Base-by-base conservation (phyloP, 2,888 invertebrate genomes). In the Cephus rjabovi region DNA sequence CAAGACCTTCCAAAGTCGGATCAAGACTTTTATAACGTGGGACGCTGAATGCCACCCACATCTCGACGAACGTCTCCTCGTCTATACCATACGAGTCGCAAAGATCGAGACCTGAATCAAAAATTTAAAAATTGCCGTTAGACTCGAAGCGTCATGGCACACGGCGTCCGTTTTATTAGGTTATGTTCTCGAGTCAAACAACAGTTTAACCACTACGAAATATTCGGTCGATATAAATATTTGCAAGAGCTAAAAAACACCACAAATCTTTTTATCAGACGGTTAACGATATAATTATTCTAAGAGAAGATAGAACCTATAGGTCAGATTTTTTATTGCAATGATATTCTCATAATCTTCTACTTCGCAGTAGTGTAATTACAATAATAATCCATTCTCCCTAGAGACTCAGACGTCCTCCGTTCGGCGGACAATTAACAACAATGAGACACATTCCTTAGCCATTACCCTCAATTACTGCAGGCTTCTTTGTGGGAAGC, bases 41-140 rank as follows among this genome's bases (percentile, higher is more conserved):
- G 0, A 88, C 80, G 71, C 87, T 86, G 78, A 87, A 91, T 23
- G 86, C 88, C 30, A 91, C 75, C 91, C 91, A 91, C 75, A 84
- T 85, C 76, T 90, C 89, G 1, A 88, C 85, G 74, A 91, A 84
- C 37, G 83, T 79, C 75, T 90, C 90, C 79, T 87, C 88, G 75
- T 86, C 85, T 78, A 86, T 76, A 35, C 86, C 37, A 56, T 88
- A 87, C 68, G 78, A 75, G 35, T 84, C 77, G 75, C 91, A 91
- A 23, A 91, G 76, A 80, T 90, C 88, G 12, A 87, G 76, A 83
- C 91, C 91, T 91, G 78, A 56, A 56, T 56, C 56, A 56, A 2
- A 56, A 56, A 23, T 56, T 56, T 2, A 56, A 56, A 56, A 56
- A 56, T 56, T 56, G 56, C 56, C 23, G 56, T 56, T 56, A 40